A percentile compares a stretch with the other conserved stretches of the same genome.
phyloP scores from a whole-genome alignment of 2,797 vertebrate species.

The Galaxias olidus region DNA sequence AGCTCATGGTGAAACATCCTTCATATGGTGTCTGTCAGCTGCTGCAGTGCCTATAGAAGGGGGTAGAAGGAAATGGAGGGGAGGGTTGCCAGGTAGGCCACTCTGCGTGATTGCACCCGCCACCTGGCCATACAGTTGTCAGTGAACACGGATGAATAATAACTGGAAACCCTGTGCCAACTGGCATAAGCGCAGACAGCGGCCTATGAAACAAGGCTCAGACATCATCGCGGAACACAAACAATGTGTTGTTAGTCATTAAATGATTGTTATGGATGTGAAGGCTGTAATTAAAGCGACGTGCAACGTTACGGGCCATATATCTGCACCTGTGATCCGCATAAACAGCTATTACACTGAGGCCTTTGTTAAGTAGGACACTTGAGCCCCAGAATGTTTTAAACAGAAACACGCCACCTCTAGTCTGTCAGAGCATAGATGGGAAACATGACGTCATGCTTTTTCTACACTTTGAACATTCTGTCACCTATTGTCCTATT shows the following conservation, averaged over 20 bases:
- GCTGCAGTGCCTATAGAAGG: slow-evolving; percentile 33
- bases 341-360: slow-evolving; percentile 31
- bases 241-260: background rate
- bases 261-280: background rate
- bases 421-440: too few species aligned
- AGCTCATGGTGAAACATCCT: slow-evolving; percentile 7
- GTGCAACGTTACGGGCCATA: slow-evolving; percentile 38
- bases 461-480: slow-evolving; percentile 32
- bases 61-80: background rate
- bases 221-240: background rate
- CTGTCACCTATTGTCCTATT: background rate
- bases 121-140: background rate
- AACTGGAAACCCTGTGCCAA: slow-evolving; percentile 37
- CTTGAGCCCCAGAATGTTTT: too few species aligned
- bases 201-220: slow-evolving; percentile 13
- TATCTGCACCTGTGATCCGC: slow-evolving; percentile 38
- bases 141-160: slow-evolving; percentile 29
- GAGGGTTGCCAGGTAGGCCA: slow-evolving; percentile 16
- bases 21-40: slow-evolving; percentile 44
- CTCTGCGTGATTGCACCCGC: slow-evolving; percentile 26
- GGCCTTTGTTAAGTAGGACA: background rate
- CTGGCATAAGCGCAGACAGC: slow-evolving; percentile 29
- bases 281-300: background rate
- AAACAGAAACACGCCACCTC: too few species aligned
- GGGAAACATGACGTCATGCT: too few species aligned